phyloP scores from a whole-genome alignment of 2,797 vertebrate species.

The Antrozous pallidus region DNA sequence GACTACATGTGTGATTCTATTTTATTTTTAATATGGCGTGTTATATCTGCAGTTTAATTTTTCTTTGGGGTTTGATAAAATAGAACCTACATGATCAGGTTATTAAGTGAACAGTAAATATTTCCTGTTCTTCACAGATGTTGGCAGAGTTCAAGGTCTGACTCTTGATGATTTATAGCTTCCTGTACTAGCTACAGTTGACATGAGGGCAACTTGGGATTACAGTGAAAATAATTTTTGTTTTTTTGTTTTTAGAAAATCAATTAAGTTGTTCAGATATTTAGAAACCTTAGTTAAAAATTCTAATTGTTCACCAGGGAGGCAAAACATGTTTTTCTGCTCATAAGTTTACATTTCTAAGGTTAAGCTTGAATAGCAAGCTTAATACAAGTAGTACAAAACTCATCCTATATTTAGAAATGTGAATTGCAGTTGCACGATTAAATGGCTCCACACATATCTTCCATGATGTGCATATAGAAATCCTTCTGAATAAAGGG shows the following conservation, averaged over 20 bases:
- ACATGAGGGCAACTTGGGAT: slow-evolving; percentile 32
- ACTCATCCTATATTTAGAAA: not conserved
- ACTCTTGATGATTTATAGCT: slow-evolving; percentile 61
- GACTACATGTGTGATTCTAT: not conserved
- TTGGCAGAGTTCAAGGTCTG: slow-evolving; percentile 49
- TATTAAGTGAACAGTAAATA: not conserved
- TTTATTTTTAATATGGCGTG: not conserved
- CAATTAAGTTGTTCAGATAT: slow-evolving; percentile 34
- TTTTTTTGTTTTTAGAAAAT: not conserved
- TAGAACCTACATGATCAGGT: not conserved
- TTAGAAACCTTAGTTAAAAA: slow-evolving; percentile 45
- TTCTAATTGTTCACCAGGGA: not conserved
- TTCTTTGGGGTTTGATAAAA: not conserved
- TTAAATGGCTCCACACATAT: not conserved
- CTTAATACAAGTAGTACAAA: not conserved
- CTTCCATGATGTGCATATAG: not conserved
- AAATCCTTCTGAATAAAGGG: not conserved
- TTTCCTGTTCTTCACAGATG: slow-evolving; percentile 47
- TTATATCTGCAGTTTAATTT: not conserved
- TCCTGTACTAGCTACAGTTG: slow-evolving; percentile 31
- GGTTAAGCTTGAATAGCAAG: not conserved
- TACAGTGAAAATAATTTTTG: slow-evolving; percentile 32
- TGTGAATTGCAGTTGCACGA: not conserved
- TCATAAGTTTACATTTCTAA: slow-evolving; percentile 40
- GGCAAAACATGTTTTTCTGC: slow-evolving; percentile 7